Evolutionary conservation across 2,888 invertebrate species (phyloP).

Genomic region (Acrocera orbiculus): DNA sequence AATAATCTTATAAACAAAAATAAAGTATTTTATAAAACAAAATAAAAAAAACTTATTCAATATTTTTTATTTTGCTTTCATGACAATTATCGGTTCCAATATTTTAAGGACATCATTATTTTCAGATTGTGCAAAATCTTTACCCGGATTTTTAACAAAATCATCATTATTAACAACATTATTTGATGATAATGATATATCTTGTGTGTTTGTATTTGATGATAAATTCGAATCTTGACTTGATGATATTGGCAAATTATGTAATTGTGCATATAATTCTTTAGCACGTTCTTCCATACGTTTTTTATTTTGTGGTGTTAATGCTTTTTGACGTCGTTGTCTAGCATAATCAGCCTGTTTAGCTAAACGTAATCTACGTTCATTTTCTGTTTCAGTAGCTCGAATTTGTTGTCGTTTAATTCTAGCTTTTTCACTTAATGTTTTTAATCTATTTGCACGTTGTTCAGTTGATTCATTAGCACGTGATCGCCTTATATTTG

Average conservation of each 20-base stretch:
- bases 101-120: slow-evolving; percentile 31
- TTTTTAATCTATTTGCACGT: slow-evolving; percentile 24
- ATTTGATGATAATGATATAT: slow-evolving; percentile 7
- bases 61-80: slow-evolving; percentile 32
- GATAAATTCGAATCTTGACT: no score
- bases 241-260: slow-evolving; percentile 11
- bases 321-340: slow-evolving; percentile 25
- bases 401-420: slow-evolving; percentile 27
- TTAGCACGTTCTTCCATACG: slow-evolving; percentile 18
- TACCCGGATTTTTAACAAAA: slow-evolving; percentile 18
- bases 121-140: slow-evolving; percentile 22
- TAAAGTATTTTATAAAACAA: no score
- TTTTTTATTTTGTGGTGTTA: slow-evolving; percentile 21
- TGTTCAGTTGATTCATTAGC: slow-evolving; percentile 29
- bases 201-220: slow-evolving; percentile 7
- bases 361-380: slow-evolving; percentile 25
- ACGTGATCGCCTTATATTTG: slow-evolving; percentile 26
- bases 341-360: slow-evolving; percentile 30
- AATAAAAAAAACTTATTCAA: no score
- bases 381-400: slow-evolving; percentile 23
- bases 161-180: slow-evolving; percentile 8
- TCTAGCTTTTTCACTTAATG: slow-evolving; percentile 27
- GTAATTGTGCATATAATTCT: slow-evolving; percentile 23
- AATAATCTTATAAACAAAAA: no score
- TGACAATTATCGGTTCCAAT: slow-evolving; percentile 31